Evolutionary conservation across 2,888 invertebrate genomes (phyloP), one percentile per base, ranked within the genome.

Genomic region (Lithophane leautieri): DNA sequence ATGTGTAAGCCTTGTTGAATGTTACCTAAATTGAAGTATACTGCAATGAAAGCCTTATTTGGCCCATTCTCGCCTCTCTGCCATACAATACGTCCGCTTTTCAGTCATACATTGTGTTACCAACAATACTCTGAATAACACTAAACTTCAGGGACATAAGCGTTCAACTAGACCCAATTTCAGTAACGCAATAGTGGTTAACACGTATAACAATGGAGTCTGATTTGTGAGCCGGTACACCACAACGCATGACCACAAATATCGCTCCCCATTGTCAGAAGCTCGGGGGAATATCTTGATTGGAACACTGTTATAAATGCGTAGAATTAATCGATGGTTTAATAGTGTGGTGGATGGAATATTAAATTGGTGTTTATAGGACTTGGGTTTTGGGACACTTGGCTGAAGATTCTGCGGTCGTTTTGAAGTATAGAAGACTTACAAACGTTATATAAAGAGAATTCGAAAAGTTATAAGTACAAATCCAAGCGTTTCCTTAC

Each of bases 171-270:
- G 78, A 78, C 76, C 88, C 86, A 88, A 86, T 88, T 83, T 76
- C 78, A 68, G 81, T 82, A 83, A 83, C 78, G 82, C 82, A 84
- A 88, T 86, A 82, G 83, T 72, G 75, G 83, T 88, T 86, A 83
- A 83, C 83, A 79, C 79, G 74, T 78, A 78, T 71, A 80, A 90
- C 89, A 90, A 90, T 90, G 70, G 85, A 52, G 62, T 72, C 85
- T 90, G 88, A 90, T 90, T 90, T 90, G 90, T 84, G 85, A 82
- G 82, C 73, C 69, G 76, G 74, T 66, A 67, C 68, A 79, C 84
- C 90, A 77, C 86, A 86, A 80, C 82, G 78, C 76, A 81, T 75
- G 81, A 82, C 89, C 89, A 82, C 88, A 88, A 86, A 88, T 85
- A 89, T 88, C 75, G 76, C 58, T 69, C 77, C 68, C 86, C 76